Evolutionary conservation across 2,888 invertebrate species (phyloP).

Genomic region (Luperina testacea): DNA sequence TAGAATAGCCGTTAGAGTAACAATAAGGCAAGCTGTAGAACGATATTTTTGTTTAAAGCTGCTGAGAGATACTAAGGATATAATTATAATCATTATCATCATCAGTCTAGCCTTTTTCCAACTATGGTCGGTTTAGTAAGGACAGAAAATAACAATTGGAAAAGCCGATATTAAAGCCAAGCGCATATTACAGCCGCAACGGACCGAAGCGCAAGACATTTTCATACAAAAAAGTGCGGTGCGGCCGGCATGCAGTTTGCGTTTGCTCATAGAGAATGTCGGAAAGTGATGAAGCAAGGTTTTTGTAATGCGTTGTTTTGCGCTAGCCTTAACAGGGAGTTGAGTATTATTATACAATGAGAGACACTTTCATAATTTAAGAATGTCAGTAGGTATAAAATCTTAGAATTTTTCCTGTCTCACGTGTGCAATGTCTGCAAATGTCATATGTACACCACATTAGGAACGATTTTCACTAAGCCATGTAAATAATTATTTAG

Average conservation of each 20-base stretch:
- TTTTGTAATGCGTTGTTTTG: too few relatives aligned
- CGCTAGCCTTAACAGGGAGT: background rate
- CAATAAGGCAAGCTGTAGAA: background rate
- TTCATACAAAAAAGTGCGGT: too few relatives aligned
- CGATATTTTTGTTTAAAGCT: background rate
- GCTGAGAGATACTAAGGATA: too few relatives aligned
- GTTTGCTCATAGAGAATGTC: too few relatives aligned
- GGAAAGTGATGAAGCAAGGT: too few relatives aligned
- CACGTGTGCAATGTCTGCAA: background rate
- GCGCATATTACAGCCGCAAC: too few relatives aligned
- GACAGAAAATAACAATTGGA: background rate
- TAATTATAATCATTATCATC: too few relatives aligned
- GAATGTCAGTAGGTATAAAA: background rate
- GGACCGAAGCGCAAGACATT: too few relatives aligned
- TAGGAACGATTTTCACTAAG: background rate
- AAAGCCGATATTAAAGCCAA: background rate
- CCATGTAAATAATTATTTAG: too few relatives aligned
- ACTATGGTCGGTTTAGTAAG: too few relatives aligned
- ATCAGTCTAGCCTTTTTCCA: too few relatives aligned
- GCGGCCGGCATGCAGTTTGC: too few relatives aligned
- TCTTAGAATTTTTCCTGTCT: background rate
- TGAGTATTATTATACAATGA: background rate
- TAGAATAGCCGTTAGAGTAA: background rate
- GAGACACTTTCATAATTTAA: background rate
- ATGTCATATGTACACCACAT: background rate